These are phyloP conservation scores for Vanacampus margaritifer DNA, from an alignment of 2,113 vertebrate genomes.

Conservation along the genomic window DNA sequence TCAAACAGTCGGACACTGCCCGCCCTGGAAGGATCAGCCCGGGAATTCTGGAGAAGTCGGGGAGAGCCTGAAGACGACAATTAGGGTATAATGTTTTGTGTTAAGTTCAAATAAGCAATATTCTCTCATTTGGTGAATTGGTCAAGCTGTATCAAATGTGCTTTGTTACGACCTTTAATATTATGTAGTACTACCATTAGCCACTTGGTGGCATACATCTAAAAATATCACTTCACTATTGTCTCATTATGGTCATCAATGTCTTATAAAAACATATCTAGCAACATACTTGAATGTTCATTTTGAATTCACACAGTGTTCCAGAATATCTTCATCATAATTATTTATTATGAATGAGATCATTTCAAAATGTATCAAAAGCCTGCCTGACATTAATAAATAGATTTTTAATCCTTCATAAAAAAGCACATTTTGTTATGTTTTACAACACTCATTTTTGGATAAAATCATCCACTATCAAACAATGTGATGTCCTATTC, in stretches of 20 bases:
- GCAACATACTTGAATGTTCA: not conserved
- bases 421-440: not conserved
- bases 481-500: not conserved
- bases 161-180: not conserved
- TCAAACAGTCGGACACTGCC: constrained; percentile 91
- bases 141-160: not conserved
- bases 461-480: not conserved
- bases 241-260: not conserved
- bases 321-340: not conserved
- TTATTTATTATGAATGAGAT: not conserved
- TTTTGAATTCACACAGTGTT: not conserved
- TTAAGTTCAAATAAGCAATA: not conserved
- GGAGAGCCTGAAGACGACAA: constrained; percentile 78
- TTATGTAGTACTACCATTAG: constrained; percentile 8
- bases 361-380: not conserved
- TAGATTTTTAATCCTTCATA: no score
- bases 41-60: constrained; percentile 88
- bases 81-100: not conserved
- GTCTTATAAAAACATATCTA: not conserved
- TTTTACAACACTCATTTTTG: not conserved
- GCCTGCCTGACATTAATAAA: no score
- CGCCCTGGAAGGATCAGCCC: constrained; percentile 89
- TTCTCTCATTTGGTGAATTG: no score
- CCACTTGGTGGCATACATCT: constrained; percentile 56
- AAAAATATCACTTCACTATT: constrained; percentile 15